These are phyloP conservation scores for Leptinotarsa undecemlineata DNA, from an alignment of 1,140 invertebrate genomes.

Conservation along the genomic window DNA sequence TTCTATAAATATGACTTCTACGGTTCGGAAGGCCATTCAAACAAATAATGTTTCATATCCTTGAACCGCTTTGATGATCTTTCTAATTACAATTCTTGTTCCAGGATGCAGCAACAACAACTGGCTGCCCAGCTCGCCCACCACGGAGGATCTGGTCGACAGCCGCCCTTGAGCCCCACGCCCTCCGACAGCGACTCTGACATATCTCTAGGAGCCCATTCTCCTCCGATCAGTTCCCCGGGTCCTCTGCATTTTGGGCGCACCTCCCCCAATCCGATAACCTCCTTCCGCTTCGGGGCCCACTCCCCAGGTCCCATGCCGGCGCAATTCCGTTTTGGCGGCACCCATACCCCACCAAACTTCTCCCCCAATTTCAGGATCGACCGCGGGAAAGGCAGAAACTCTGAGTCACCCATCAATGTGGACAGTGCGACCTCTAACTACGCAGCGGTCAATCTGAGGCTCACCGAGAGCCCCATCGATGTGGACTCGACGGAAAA, in stretches of 20 bases:
- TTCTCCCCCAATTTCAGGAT: conserved; percentile 47
- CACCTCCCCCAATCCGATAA: conserved; percentile 50
- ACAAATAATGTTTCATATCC: no score
- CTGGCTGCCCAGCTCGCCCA: conserved; percentile 53
- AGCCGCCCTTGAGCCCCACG: conserved; percentile 49
- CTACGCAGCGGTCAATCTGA: conserved; percentile 42
- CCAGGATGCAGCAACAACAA: conserved; percentile 57
- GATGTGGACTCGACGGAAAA: conserved; percentile 48
- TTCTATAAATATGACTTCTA: no score
- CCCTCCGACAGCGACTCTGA: conserved; percentile 60
- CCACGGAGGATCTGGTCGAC: conserved; percentile 45
- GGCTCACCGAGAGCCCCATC: conserved; percentile 46
- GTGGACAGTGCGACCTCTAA: conserved; percentile 48
- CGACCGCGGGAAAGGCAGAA: conserved; percentile 37
- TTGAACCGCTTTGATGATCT: no score
- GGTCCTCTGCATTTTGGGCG: conserved; percentile 49
- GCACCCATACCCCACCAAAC: conserved; percentile 45
- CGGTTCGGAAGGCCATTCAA: no score
- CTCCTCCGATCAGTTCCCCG: conserved; percentile 57
- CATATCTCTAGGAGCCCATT: conserved; percentile 61
- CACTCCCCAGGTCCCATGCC: conserved; percentile 55
- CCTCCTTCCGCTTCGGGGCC: conserved; percentile 51
- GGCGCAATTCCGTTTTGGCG: conserved; percentile 51
- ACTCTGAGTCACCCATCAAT: conserved; percentile 48
- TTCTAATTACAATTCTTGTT: conserved; percentile 31